Evolutionary conservation across 1,140 invertebrate species (phyloP).

Genomic region (Hylyphantes graminicola): DNA sequence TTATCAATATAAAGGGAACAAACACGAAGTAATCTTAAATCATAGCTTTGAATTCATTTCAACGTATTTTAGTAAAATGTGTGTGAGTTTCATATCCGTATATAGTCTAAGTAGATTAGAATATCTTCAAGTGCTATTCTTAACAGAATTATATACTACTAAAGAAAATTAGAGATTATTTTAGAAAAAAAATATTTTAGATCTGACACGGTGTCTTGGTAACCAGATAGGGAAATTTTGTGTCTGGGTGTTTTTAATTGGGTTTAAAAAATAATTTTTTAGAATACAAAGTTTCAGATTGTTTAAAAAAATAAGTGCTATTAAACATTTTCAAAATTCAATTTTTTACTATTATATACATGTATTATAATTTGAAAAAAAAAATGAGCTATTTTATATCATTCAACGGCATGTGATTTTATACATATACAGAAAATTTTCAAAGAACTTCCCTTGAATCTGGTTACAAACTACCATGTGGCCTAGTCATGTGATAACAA

Average conservation of each 20-base stretch:
- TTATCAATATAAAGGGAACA: slow-evolving; percentile 41
- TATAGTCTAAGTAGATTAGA: slow-evolving; percentile 41
- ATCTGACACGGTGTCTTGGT: slow-evolving; percentile 24
- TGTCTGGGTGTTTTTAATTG: too few relatives aligned
- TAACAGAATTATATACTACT: slow-evolving; percentile 17
- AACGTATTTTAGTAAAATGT: slow-evolving; percentile 41
- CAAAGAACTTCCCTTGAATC: slow-evolving; percentile 2
- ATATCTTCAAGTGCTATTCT: slow-evolving; percentile 37
- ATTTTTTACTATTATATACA: too few relatives aligned
- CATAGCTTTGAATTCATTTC: slow-evolving; percentile 30
- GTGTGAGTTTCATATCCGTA: slow-evolving; percentile 49
- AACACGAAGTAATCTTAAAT: slow-evolving; percentile 1
- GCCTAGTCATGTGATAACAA: slow-evolving; percentile 51
- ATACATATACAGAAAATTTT: too few relatives aligned
- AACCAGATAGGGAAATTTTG: not conserved
- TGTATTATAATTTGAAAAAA: too few relatives aligned
- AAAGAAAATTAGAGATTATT: slow-evolving; percentile 46
- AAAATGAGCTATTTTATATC: too few relatives aligned
- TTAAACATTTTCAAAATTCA: too few relatives aligned
- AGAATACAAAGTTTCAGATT: too few relatives aligned
- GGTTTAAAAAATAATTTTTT: too few relatives aligned
- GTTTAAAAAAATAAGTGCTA: too few relatives aligned
- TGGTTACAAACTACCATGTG: slow-evolving; percentile 29
- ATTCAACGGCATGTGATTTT: too few relatives aligned
- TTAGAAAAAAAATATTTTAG: slow-evolving; percentile 53